phyloP scores from a whole-genome alignment of 30 jellyfish, hydroid and myxozoan species.

The Hydractinia echinata region DNA sequence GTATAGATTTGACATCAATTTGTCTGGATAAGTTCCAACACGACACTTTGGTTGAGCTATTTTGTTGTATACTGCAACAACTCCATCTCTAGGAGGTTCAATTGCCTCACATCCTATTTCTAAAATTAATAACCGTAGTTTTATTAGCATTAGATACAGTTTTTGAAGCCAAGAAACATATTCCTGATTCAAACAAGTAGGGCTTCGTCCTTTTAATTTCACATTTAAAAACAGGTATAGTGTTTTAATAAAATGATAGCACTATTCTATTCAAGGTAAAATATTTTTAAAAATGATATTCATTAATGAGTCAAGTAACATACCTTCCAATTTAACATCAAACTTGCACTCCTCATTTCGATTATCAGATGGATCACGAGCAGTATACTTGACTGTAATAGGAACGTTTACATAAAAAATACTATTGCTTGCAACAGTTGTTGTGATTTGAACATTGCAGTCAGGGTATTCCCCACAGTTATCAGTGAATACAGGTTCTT shows the following conservation, averaged over 20 bases:
- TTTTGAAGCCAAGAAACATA: too few relatives aligned
- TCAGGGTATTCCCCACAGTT: conserved; percentile 69
- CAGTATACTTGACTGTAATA: conserved; percentile 46
- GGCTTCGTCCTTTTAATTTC: too few relatives aligned
- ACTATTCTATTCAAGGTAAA: too few relatives aligned
- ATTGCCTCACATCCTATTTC: conserved; percentile 5
- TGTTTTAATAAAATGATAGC: too few relatives aligned
- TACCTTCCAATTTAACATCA: conserved; percentile 63
- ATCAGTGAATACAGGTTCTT: conserved; percentile 52
- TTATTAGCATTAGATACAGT: too few relatives aligned
- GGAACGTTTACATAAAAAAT: conserved; percentile 15
- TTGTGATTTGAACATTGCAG: conserved; percentile 41
- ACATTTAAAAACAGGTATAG: too few relatives aligned
- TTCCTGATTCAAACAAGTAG: too few relatives aligned
- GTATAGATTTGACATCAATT: conserved; percentile 3
- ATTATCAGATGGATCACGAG: conserved; percentile 73
- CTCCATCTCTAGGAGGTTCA: conserved; percentile 26
- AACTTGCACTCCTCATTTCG: conserved; percentile 64
- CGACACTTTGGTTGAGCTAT: conserved; percentile 14
- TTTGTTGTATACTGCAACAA: not conserved
- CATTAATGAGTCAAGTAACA: not conserved
- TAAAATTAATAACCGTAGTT: not conserved
- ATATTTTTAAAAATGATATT: too few relatives aligned
- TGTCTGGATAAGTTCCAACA: conserved; percentile 15
- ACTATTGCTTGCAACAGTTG: conserved; percentile 28